A percentile compares a stretch with the other conserved stretches of the same genome.
These are phyloP conservation scores for Etheostoma spectabile DNA, from an alignment of 2,113 vertebrate genomes.

Conservation along the genomic window DNA sequence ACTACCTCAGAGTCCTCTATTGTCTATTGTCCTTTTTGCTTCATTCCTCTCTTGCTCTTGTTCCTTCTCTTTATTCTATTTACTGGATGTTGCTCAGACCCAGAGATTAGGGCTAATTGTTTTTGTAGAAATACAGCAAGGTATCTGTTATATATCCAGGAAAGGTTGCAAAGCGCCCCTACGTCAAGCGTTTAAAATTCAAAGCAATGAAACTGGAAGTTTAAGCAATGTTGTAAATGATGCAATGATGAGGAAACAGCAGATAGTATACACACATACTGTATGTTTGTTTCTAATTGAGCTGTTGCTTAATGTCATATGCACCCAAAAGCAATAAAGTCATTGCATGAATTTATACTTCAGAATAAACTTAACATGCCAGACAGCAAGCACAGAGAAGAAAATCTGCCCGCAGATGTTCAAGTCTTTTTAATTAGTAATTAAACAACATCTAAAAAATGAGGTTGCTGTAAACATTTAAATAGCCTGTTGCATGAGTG, in stretches of 20 bases:
- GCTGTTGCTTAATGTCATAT: background rate
- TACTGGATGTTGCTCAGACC: background rate
- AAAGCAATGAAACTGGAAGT: background rate
- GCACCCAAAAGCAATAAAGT: background rate
- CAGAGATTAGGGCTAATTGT: constrained; percentile 3
- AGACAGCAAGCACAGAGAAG: background rate
- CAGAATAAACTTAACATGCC: background rate
- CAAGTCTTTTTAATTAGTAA: background rate
- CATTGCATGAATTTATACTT: background rate
- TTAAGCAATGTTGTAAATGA: background rate
- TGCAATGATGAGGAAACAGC: background rate
- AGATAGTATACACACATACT: background rate
- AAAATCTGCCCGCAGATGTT: background rate
- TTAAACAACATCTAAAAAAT: background rate
- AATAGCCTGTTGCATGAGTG: background rate
- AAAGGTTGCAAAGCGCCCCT: background rate
- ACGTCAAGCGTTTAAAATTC: background rate
- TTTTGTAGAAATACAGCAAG: background rate
- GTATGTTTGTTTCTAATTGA: background rate
- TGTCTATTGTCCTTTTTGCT: constrained; percentile 19
- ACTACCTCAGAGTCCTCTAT: constrained; percentile 30
- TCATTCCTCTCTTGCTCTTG: background rate
- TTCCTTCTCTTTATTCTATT: background rate
- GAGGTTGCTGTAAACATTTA: background rate
- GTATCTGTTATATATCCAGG: background rate